Evolutionary conservation across 2,113 vertebrate genomes (phyloP).

Genomic region (Neogale vison): DNA sequence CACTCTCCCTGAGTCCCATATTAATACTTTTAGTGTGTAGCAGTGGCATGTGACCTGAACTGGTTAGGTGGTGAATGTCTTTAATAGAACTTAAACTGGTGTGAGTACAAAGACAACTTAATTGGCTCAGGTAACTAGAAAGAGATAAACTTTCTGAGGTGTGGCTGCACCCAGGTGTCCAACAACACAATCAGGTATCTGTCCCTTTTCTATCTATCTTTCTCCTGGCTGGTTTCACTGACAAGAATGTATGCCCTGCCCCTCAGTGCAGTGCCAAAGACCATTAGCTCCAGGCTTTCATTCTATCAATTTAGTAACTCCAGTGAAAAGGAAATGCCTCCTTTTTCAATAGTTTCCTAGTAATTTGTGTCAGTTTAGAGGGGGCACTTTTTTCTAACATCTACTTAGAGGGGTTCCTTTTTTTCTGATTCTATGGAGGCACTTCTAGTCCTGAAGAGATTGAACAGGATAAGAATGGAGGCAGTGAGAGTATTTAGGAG

Average conservation of each 20-base stretch:
- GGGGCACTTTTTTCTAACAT: background rate
- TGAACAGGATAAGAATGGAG: background rate
- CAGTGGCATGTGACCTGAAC: background rate
- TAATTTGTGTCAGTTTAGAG: background rate
- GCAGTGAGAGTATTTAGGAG: background rate
- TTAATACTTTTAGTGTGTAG: background rate
- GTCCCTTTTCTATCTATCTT: background rate
- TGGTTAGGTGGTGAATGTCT: background rate
- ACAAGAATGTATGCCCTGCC: background rate
- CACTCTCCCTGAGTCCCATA: background rate
- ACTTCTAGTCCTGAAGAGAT: background rate
- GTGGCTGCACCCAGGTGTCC: background rate
- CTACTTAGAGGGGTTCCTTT: rapidly evolving
- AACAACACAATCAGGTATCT: background rate
- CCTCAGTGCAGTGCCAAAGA: background rate
- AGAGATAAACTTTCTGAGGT: background rate
- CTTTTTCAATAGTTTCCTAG: background rate
- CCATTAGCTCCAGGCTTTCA: background rate
- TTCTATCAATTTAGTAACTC: background rate
- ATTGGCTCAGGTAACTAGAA: background rate
- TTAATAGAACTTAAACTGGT: background rate
- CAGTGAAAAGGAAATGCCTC: background rate
- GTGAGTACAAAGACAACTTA: background rate
- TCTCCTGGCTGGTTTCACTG: background rate
- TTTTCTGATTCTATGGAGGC: background rate